Base-by-base conservation (phyloP, 2,888 invertebrate genomes). In the Drosophila fulvimacula region DNA sequence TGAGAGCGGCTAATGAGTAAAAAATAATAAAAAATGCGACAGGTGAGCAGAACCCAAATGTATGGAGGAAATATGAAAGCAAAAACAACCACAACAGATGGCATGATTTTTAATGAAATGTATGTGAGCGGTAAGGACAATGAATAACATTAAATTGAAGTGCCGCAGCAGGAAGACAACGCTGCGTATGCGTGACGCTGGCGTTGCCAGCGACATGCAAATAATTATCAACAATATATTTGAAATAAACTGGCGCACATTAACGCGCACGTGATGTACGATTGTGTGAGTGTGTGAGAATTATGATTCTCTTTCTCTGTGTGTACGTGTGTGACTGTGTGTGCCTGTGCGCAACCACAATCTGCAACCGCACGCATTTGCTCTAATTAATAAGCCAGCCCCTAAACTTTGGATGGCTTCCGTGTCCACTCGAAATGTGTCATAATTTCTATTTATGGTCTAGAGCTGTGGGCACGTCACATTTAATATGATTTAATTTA, bases 381-480 rank as follows among this genome's bases (percentile, higher is more conserved):
- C 65, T 70, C 70, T 85, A 85, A 85, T 86, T 85, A 85, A 85
- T 85, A 82, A 84, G 75, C 69, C 80, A 76, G 74, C 73, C 78
- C 73, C 57, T 66, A 63, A 79, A 65, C 69, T 73, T 79, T 73
- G 63, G 61, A 68, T 68, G 65, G 72, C 71, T 76, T 79, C 55
- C 87, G 84, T 85, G 87, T 86, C 79, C 79, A 72, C 83, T 81
- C 71, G 78, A 74, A 80, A 87, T 86, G 83, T 87, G 86, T 87
- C 87, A 86, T 86, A 86, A 87, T 82, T 87, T 81, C 73, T 82
- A 79, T 87, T 86, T 83, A 85, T 78, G 87, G 87, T 81, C 67
- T 60, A 65, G 21, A 53, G 55, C 71, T 57, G 66, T 69, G 65
- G 79, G 73, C 81, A 70, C 73, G 79, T 79, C 72, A 62, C 80